Percentiles rank a stretch among this genome's conserved stretches.
These are phyloP conservation scores for Lepidurus packardi DNA, from an alignment of 1,140 invertebrate genomes.

Conservation along the genomic window DNA sequence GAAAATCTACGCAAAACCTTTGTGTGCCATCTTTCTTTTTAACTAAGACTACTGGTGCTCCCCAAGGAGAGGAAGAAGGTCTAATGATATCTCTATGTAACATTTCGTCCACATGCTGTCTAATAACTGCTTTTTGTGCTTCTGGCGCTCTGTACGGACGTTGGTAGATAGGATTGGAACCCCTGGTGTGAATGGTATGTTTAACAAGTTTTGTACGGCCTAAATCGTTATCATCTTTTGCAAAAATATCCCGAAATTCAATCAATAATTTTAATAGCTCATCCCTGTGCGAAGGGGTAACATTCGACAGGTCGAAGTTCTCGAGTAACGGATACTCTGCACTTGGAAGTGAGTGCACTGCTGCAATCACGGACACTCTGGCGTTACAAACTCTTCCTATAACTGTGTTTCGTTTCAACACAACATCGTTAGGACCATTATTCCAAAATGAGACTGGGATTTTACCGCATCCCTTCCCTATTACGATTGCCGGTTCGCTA, in stretches of 20 bases:
- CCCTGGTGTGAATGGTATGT: neutral
- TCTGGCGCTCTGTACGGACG: neutral
- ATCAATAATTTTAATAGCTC: neutral
- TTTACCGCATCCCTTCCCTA: neutral
- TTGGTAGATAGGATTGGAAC: neutral
- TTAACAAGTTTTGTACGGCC: neutral
- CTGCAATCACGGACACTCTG: neutral
- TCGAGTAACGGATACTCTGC: neutral
- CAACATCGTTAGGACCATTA: too few species aligned
- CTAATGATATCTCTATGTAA: conserved; percentile 28
- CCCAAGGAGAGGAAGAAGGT: neutral
- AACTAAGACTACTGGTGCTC: neutral
- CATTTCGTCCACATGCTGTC: conserved; percentile 23
- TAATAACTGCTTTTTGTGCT: neutral
- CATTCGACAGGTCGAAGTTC: neutral
- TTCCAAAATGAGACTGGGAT: too few species aligned
- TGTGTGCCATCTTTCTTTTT: conserved; percentile 27
- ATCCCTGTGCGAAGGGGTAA: neutral
- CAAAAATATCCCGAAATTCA: neutral
- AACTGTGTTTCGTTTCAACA: neutral
- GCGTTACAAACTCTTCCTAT: neutral
- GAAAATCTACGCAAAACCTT: conserved; percentile 46
- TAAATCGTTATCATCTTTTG: neutral
- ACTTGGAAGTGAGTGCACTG: neutral
- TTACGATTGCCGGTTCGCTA: neutral